Base-by-base conservation (phyloP, 2,888 invertebrate genomes). In the Tiphia femorata region DNA sequence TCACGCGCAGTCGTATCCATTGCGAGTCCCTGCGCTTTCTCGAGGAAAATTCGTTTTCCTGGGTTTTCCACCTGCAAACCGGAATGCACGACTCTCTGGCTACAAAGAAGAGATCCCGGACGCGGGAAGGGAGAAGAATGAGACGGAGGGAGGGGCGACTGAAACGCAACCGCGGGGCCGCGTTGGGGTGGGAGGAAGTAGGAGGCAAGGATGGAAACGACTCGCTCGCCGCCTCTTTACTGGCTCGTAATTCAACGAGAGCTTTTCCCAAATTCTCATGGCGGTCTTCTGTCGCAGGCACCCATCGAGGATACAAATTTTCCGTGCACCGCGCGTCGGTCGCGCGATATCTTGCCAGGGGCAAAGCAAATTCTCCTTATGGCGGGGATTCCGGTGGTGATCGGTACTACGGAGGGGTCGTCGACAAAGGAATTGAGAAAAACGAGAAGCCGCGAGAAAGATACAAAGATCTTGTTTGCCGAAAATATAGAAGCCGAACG, bases 181-280 rank as follows among this genome's bases (percentile, higher is more conserved):
- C n/a, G n/a, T n/a, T n/a, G n/a, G n/a, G n/a, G n/a, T n/a, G n/a
- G n/a, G n/a, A n/a, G n/a, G n/a, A n/a, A n/a, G n/a, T n/a, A n/a
- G 33, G 38, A 17, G 21, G 20, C 35, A 29, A 40, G 49, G 47
- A 38, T 37, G 67, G 64, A 58, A 73, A 73, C 63, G 67, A 64
- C 68, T 70, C 64, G 59, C 66, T 62, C 63, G 62, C 63, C 73
- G 70, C 73, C 69, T 74, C 73, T 76, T 73, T 76, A 75, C 67
- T 67, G 64, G 67, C 66, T 73, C 75, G 72, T 77, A 76, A 77
- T 75, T 76, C 67, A 69, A 52, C 67, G 49, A 67, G 69, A 72
- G 72, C 73, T 75, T 76, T 73, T 64, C 73, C 55, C 56, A 68
- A 72, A 68, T 68, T 65, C 55, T 52, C 52, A 42, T 14, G 33